phyloP scores from a whole-genome alignment of 2,888 invertebrate species.

The Loripinus fragilis region DNA sequence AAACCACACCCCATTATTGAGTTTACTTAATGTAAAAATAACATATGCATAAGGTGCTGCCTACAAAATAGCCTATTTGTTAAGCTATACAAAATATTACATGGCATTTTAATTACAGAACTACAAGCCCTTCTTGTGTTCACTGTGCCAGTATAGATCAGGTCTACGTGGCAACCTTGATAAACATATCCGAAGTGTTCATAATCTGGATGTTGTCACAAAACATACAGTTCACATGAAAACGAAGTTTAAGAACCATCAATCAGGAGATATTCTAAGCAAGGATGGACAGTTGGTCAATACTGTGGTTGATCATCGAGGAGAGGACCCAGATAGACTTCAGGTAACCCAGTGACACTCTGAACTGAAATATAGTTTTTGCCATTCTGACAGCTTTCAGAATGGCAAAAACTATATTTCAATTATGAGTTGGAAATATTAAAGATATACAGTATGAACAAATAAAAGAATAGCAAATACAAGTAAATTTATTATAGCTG shows the following conservation, averaged over 20 bases:
- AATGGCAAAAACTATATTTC: too few relatives aligned
- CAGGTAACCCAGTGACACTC: neutral
- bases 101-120: constrained; percentile 40
- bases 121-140: constrained; percentile 44
- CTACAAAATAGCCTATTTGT: too few relatives aligned
- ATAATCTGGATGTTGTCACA: constrained; percentile 51
- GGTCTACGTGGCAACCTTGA: constrained; percentile 57
- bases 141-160: constrained; percentile 45
- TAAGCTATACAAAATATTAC: too few relatives aligned
- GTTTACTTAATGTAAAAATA: too few relatives aligned
- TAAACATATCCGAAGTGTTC: constrained; percentile 51
- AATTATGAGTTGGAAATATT: too few relatives aligned
- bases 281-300: constrained; percentile 32
- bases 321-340: neutral
- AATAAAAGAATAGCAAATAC: too few relatives aligned
- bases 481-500: too few relatives aligned
- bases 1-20: too few relatives aligned
- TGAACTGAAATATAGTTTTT: too few relatives aligned
- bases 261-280: constrained; percentile 42
- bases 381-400: too few relatives aligned
- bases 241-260: constrained; percentile 41
- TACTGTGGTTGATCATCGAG: neutral
- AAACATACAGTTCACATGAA: constrained; percentile 47
- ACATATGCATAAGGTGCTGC: too few relatives aligned
- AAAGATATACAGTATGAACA: too few relatives aligned